Percentiles rank a stretch among this genome's conserved stretches.
phyloP scores from a whole-genome alignment of 2,797 vertebrate species.

The Hoplostethus atlanticus region DNA sequence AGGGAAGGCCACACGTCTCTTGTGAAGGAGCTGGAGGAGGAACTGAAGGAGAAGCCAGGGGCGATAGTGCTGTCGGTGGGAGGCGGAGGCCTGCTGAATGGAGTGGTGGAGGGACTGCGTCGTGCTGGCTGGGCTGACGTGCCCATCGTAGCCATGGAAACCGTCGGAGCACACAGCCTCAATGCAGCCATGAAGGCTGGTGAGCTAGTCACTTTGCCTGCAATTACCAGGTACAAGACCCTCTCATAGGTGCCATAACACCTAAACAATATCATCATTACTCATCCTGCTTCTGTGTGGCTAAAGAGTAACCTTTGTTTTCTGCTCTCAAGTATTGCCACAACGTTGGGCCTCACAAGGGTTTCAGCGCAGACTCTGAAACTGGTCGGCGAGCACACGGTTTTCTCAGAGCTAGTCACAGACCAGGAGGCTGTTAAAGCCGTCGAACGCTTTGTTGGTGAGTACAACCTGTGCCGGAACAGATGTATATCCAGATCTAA shows the following conservation, averaged over 20 bases:
- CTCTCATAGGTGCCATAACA: not conserved
- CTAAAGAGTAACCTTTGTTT: not conserved
- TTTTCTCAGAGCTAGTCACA: conserved; percentile 90
- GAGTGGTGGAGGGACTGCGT: conserved; percentile 87
- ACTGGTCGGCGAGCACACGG: conserved; percentile 79
- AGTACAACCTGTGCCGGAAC: conserved; percentile 54
- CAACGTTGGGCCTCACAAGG: conserved; percentile 87
- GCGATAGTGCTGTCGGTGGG: conserved; percentile 91
- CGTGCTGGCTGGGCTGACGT: conserved; percentile 89
- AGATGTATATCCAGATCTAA: not conserved
- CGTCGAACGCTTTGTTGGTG: conserved; percentile 89
- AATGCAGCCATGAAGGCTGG: conserved; percentile 87
- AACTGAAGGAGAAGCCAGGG: conserved; percentile 84
- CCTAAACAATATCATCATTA: not conserved
- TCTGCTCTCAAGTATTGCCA: conserved; percentile 85
- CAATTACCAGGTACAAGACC: conserved; percentile 89
- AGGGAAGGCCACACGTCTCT: conserved; percentile 93
- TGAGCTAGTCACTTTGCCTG: conserved; percentile 85
- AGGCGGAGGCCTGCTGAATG: conserved; percentile 91
- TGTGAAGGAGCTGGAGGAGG: conserved; percentile 87
- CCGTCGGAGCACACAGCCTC: conserved; percentile 89
- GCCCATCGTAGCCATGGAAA: conserved; percentile 91
- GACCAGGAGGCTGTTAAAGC: conserved; percentile 89
- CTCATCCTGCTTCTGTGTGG: no score
- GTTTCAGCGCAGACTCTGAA: conserved; percentile 87